Conservation (phyloP, 2,113 vertebrate species). For the Abramis brama region DNA sequence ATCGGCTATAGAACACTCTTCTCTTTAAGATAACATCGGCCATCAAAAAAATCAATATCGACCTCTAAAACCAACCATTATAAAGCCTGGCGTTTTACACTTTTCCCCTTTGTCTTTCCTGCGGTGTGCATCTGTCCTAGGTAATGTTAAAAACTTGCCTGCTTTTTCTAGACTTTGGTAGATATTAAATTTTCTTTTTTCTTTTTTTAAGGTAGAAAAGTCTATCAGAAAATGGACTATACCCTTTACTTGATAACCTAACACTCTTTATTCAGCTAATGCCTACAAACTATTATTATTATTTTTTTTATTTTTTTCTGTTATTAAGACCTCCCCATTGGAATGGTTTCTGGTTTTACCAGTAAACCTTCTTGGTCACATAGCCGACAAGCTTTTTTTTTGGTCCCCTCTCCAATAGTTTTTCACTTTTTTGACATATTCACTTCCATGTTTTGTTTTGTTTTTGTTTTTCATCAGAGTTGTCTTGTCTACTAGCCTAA, state of each 20-base stretch:
- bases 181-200: neutral
- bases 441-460: too few relatives aligned
- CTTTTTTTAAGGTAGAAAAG: neutral
- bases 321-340: neutral
- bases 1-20: too few relatives aligned
- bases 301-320: too few relatives aligned
- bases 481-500: too few relatives aligned
- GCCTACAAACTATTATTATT: too few relatives aligned
- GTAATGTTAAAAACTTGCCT: neutral
- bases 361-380: constrained; percentile 21
- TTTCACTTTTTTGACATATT: too few relatives aligned
- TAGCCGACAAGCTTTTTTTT: constrained; percentile 33
- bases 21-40: too few relatives aligned
- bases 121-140: neutral
- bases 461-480: too few relatives aligned
- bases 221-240: neutral
- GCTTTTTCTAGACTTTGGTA: neutral
- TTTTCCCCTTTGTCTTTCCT: neutral
- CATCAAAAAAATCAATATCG: too few relatives aligned
- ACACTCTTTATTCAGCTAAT: neutral
- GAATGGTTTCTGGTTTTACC: constrained; percentile 35
- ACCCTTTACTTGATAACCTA: too few relatives aligned
- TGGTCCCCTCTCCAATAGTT: too few relatives aligned
- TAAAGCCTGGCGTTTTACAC: neutral
- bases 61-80: neutral